Evolutionary conservation across 2,113 vertebrate genomes (phyloP), one percentile per base, ranked within the genome.

Genomic region (Chamaea fasciata): DNA sequence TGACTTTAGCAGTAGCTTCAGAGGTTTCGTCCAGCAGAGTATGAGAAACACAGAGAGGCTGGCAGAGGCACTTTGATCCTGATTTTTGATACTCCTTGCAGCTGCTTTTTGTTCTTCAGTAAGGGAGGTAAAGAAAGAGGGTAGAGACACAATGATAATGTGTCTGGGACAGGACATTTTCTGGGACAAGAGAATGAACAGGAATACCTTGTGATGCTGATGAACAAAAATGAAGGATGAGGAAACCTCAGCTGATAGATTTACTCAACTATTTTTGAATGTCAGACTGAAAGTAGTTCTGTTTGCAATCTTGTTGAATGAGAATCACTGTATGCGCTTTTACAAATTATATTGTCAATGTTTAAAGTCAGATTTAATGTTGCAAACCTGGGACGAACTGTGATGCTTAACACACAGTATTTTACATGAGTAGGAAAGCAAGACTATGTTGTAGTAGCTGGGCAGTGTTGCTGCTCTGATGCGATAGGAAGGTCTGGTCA

Each of bases 381-480:
- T 87, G 23, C 22, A 39, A 63, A 30, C 15, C 20, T 67, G 62
- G 23, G 23, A 35, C 22, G 89, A 81, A 35, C 57, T 35, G 60
- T 52, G 8, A 12, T 55, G 22, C 33, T n/a, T 87, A 67, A 77
- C 7, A 11, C 1, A 3, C 24, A 16, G 35, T 49, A 35, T 68
- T 82, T 90, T 78, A 50, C 20, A 2, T 28, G 15, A 62, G 18
- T 20, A 49, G 42, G 16, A 74, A 52, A 68, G 68, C 13, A 84
- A 31, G 35, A 50, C 33, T 86, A 13, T 1, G 2, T n/a, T 41
- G 26, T 37, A 97, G 84, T 96, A 98, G 71, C 96, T 98, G 53
- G 92, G 93, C 97, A 98, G 97, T 86, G 97, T 95, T 50, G 97
- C 97, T 23, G 94, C 71, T 5, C 98, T 97, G 90, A 93, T 97